Base-by-base conservation (phyloP, 2,113 vertebrate genomes). In the Phycodurus eques region DNA sequence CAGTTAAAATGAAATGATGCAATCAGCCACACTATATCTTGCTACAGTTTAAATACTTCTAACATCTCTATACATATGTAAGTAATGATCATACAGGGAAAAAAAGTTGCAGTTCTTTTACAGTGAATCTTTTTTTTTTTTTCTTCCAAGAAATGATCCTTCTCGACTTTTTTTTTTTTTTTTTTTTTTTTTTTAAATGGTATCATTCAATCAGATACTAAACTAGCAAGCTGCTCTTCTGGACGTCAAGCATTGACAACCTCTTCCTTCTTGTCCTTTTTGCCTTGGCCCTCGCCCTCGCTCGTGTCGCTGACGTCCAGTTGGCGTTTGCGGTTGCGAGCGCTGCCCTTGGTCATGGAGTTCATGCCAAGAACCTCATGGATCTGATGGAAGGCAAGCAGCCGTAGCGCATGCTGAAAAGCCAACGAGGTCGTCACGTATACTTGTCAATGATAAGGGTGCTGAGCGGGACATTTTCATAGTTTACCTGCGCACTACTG, bases 331-430 rank as follows among this genome's bases (percentile, higher is more conserved):
- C 92, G 85, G 82, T 88, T 91, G 65, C 80, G 85, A 3, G 85
- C 85, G 61, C 75, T 76, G 71, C 81, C 86, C 67, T 92, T 92
- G 57, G 81, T 78, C 4, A 94, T 85, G 0, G 87, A 92, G 31
- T 92, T 90, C 87, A 92, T 94, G 59, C 88, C 88, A 35, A 95
- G 89, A 9, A 92, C 73, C 44, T 91, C 91, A 85, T 94, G 92
- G 60, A 92, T 88, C 79, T 94, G 93, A 44, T 88, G 87, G 87
- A 96, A 96, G 5, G 91, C 88, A 31, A 95, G 75, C 54, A 93
- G 81, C 72, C 94, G 88, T 79, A 94, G 87, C 5, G 92, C 88
- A 1, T 90, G 89, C 92, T 94, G 90, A 35, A 72, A n/a, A 76
- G 5, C 31, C 73, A 9, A 51, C 8, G 65, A 31, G 43, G 44